phyloP scores from a whole-genome alignment of 2,113 vertebrate genomes.

The Pelecanus crispus region DNA sequence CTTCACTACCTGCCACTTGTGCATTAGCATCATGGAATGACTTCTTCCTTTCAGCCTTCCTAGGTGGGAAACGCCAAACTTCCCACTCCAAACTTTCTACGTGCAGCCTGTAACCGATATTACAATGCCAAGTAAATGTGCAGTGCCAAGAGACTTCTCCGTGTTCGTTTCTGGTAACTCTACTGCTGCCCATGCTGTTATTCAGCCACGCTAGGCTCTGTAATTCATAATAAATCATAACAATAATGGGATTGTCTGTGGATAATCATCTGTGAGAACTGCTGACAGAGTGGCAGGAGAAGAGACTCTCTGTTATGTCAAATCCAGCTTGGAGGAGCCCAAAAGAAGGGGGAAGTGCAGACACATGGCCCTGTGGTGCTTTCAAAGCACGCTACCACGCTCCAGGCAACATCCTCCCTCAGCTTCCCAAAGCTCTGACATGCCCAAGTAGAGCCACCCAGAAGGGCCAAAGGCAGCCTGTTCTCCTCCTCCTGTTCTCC shows the following conservation, averaged over 20 bases:
- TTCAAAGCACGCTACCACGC: neutral
- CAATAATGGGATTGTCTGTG: neutral
- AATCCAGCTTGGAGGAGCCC: neutral
- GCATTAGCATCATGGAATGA: accelerated
- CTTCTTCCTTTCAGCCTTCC: neutral
- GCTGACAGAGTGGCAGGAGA: neutral
- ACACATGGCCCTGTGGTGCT: neutral
- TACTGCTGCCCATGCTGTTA: neutral
- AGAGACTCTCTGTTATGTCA: neutral
- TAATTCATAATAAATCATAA: neutral
- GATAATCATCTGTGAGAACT: neutral
- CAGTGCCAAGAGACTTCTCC: neutral
- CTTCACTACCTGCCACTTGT: neutral
- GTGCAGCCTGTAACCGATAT: accelerated
- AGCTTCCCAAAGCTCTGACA: neutral
- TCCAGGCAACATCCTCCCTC: neutral
- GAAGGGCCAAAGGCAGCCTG: neutral
- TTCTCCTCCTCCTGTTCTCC: no score
- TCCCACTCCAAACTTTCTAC: neutral
- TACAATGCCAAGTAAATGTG: neutral
- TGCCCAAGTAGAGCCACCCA: neutral
- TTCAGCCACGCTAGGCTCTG: neutral
- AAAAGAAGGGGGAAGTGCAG: neutral
- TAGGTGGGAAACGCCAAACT: neutral
- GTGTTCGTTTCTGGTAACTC: neutral